phyloP scores from a whole-genome alignment of 2,888 invertebrate species.

The Calephelis perditalis region DNA sequence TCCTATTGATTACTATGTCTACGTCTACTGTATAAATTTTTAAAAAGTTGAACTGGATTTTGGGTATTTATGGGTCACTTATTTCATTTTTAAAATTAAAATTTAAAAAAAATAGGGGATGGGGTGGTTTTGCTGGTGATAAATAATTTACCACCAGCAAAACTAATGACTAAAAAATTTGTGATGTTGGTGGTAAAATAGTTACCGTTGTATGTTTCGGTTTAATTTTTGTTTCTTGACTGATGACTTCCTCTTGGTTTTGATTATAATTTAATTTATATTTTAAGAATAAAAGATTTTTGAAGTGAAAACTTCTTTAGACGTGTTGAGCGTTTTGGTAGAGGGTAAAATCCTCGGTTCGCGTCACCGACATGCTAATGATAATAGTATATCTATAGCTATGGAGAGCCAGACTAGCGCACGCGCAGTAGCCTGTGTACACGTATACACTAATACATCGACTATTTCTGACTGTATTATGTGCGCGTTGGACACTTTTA shows the following conservation, averaged over 20 bases:
- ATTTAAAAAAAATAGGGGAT: conserved; percentile 6
- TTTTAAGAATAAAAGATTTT: not conserved
- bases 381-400: too few species aligned
- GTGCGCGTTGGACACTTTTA: too few species aligned
- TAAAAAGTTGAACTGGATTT: conserved; percentile 1
- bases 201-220: not conserved
- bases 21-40: not conserved
- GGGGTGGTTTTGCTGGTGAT: conserved; percentile 4
- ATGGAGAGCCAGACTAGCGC: too few species aligned
- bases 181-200: conserved; percentile 3
- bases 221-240: conserved; percentile 7
- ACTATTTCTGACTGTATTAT: too few species aligned
- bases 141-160: not conserved
- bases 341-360: too few species aligned
- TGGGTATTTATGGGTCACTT: conserved; percentile 7
- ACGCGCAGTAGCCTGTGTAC: too few species aligned
- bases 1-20: too few species aligned
- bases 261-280: not conserved
- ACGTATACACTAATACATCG: too few species aligned
- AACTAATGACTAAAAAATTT: not conserved
- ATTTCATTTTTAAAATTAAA: conserved; percentile 7
- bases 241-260: not conserved
- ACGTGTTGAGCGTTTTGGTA: too few species aligned
- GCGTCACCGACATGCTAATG: too few species aligned
- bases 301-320: too few species aligned